Evolutionary conservation across 1,140 invertebrate genomes (phyloP).

Genomic region (Calycopis cecrops): DNA sequence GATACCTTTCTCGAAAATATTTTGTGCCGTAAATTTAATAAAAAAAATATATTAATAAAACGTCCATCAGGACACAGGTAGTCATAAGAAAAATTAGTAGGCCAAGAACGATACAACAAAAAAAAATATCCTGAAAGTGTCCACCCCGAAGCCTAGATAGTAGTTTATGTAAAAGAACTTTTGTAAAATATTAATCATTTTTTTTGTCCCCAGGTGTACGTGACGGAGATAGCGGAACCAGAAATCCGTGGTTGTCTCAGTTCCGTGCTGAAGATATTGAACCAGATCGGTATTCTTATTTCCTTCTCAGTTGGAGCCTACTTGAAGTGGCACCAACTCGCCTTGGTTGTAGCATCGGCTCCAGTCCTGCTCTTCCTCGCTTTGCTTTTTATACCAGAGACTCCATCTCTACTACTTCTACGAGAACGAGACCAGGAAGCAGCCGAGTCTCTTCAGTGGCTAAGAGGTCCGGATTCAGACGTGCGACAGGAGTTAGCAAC

Average conservation of each 20-base stretch:
- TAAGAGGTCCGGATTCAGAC: constrained; percentile 84
- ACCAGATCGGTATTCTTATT: constrained; percentile 89
- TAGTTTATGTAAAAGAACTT: too few relatives aligned
- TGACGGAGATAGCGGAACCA: constrained; percentile 92
- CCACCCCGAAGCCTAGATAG: too few relatives aligned
- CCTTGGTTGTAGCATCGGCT: constrained; percentile 83
- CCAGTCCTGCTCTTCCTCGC: constrained; percentile 82
- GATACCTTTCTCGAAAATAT: too few relatives aligned
- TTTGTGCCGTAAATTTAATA: too few relatives aligned
- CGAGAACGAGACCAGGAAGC: constrained; percentile 86
- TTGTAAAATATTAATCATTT: constrained; percentile 14
- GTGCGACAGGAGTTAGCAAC: constrained; percentile 81
- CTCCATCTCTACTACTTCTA: constrained; percentile 86
- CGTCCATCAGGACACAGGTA: too few relatives aligned
- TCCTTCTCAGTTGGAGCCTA: constrained; percentile 88
- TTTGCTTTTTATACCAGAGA: constrained; percentile 87
- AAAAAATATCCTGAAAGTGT: too few relatives aligned
- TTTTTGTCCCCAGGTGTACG: constrained; percentile 82
- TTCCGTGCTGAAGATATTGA: constrained; percentile 88
- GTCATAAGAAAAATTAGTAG: too few relatives aligned
- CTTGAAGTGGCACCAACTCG: constrained; percentile 87
- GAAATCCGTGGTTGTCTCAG: constrained; percentile 89
- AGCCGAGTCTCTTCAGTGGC: constrained; percentile 83
- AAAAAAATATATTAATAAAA: too few relatives aligned
- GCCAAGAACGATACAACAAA: too few relatives aligned